Evolutionary conservation across 2,888 invertebrate genomes (phyloP).

Genomic region (Polyommatus iphigenia): DNA sequence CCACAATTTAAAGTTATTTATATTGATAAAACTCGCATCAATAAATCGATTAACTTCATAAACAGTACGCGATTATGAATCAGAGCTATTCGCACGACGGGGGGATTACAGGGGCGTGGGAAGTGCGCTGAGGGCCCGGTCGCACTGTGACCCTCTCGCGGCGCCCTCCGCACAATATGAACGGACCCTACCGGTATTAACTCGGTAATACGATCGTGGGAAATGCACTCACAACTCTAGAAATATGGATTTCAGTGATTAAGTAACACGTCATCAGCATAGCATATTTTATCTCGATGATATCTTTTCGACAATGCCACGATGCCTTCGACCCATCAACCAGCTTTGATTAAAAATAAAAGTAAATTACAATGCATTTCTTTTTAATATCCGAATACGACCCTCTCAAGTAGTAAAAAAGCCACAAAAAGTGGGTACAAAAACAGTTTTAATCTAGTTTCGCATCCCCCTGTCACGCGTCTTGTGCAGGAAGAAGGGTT

Average conservation of each 20-base stretch:
- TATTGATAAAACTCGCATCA: not conserved
- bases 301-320: not conserved
- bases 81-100: not conserved
- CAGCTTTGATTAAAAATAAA: not conserved
- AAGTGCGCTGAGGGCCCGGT: not conserved
- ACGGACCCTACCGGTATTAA: constrained; percentile 14
- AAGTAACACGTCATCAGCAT: not conserved
- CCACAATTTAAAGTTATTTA: not conserved
- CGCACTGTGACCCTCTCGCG: not conserved
- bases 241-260: not conserved
- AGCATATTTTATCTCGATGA: not conserved
- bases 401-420: constrained; percentile 9
- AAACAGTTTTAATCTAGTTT: constrained; percentile 46
- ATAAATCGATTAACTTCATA: not conserved
- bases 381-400: not conserved
- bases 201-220: constrained; percentile 14
- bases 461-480: constrained; percentile 54
- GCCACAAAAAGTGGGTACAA: not conserved
- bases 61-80: constrained; percentile 1
- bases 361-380: not conserved
- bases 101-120: constrained; percentile 12
- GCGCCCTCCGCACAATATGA: constrained; percentile 11
- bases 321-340: no score
- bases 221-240: not conserved
- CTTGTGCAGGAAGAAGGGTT: constrained; percentile 55